These are phyloP conservation scores for Nibea albiflora DNA, from an alignment of 2,113 vertebrate genomes.

Conservation along the genomic window DNA sequence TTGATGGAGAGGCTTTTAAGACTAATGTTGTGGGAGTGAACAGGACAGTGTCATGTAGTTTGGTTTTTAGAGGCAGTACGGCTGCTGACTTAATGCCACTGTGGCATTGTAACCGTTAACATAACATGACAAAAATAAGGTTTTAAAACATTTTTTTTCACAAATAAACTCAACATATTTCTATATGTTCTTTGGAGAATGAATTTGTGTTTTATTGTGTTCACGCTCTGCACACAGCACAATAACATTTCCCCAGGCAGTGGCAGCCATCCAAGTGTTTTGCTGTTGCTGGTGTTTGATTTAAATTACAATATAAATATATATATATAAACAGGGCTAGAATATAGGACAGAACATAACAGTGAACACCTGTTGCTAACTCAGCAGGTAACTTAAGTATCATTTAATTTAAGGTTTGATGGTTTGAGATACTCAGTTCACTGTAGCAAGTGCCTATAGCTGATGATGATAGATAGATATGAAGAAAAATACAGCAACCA, in stretches of 20 bases:
- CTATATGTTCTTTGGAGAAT: background rate
- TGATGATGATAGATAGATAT: too few species aligned
- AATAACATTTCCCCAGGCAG: constrained; percentile 44
- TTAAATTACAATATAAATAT: too few species aligned
- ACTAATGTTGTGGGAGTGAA: background rate
- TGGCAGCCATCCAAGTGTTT: background rate
- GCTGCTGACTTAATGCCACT: background rate
- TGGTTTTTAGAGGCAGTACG: background rate
- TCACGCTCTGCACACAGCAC: constrained; percentile 15
- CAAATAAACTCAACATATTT: background rate
- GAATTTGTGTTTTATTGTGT: constrained; percentile 11
- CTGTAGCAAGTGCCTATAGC: background rate
- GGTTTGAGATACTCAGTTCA: background rate
- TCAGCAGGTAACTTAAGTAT: too few species aligned
- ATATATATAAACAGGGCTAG: too few species aligned
- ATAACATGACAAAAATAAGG: background rate
- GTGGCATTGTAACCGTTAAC: too few species aligned
- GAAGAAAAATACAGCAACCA: too few species aligned
- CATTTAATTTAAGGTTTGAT: too few species aligned
- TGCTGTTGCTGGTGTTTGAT: background rate
- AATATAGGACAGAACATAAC: too few species aligned
- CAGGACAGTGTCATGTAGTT: background rate
- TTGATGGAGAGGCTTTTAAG: background rate
- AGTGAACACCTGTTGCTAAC: too few species aligned
- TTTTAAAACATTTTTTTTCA: too few species aligned